Base-by-base conservation (phyloP, 1,140 invertebrate genomes). In the Pseudomyrmex cubaensis region DNA sequence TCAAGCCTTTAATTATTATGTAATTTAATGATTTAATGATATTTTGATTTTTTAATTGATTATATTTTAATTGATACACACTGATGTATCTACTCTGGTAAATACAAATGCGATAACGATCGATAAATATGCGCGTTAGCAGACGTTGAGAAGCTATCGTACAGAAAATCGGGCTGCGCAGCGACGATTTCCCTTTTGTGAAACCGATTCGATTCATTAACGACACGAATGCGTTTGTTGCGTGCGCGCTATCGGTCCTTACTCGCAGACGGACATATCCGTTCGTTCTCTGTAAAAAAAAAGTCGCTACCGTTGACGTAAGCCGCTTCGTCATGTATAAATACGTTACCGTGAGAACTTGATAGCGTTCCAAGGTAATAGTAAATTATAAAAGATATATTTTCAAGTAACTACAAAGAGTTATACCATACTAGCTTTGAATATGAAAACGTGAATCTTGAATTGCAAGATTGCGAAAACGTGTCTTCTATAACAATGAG, bases 131-230 rank as follows among this genome's bases (percentile, higher is more conserved):
- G 57, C 15, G 62, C 77, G 62, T 82, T 73, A 67, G 67, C 62
- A 66, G 62, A 77, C 52, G 63, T 44, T 57, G 61, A 72, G 61
- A 86, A 67, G 80, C 56, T 87, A 63, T 78, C 80, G 85, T 84
- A 85, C 61, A 63, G 86, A 87, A 86, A 87, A 87, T 87, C 85
- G 63, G 52, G 54, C 54, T 48, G 61, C 74, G 52, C 48, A 64
- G 64, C 76, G 80, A 87, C 78, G 66, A 78, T 87, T 87, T 87
- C 86, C 85, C 86, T 87, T 87, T 86, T 80, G 17, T 59, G 85
- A 87, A 83, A 69, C n/a, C 56, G 86, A 87, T 87, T 62, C 80
- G 85, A 84, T 78, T 78, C 80, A 82, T 75, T 74, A 82, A 83
- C 85, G 80, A 87, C 69, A 54, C 67, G 52, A 72, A 75, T 76